Conservation (phyloP, 53 echinoderm and acorn worm genomes). For the Arbacia lixula region DNA sequence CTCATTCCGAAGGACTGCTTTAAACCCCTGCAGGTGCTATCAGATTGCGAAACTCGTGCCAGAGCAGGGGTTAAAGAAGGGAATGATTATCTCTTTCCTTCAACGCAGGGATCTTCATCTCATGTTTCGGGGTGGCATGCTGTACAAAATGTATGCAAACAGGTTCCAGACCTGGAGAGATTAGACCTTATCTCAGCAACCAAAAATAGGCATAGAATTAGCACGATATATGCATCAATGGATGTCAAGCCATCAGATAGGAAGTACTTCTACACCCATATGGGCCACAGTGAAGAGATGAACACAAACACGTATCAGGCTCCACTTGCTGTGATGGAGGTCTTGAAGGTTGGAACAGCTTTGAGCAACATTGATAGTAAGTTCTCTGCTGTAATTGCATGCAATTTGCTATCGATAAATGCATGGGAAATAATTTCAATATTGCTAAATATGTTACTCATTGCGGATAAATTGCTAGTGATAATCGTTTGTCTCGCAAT, state of each 20-base stretch:
- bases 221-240: slow-evolving; percentile 1
- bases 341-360: not conserved
- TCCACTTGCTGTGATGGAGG: slow-evolving; percentile 5
- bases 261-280: slow-evolving; percentile 2
- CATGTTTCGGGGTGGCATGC: slow-evolving; percentile 11
- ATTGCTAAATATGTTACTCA: too few species aligned
- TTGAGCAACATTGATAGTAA: slow-evolving; percentile 15
- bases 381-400: too few species aligned
- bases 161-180: not conserved
- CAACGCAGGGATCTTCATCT: not conserved
- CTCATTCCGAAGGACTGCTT: not conserved
- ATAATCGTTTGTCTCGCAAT: too few species aligned
- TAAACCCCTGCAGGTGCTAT: not conserved
- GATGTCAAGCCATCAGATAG: not conserved
- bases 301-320: not conserved
- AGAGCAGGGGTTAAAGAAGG: slow-evolving; percentile 9
- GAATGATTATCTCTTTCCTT: not conserved
- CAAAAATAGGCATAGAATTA: not conserved
- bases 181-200: not conserved
- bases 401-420: too few species aligned
- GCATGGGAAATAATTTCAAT: too few species aligned
- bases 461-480: too few species aligned
- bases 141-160: not conserved
- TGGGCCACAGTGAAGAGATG: slow-evolving; percentile 3
- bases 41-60: not conserved